These are phyloP conservation scores for Ectemnius continuus DNA, from an alignment of 2,888 invertebrate genomes.

Conservation along the genomic window DNA sequence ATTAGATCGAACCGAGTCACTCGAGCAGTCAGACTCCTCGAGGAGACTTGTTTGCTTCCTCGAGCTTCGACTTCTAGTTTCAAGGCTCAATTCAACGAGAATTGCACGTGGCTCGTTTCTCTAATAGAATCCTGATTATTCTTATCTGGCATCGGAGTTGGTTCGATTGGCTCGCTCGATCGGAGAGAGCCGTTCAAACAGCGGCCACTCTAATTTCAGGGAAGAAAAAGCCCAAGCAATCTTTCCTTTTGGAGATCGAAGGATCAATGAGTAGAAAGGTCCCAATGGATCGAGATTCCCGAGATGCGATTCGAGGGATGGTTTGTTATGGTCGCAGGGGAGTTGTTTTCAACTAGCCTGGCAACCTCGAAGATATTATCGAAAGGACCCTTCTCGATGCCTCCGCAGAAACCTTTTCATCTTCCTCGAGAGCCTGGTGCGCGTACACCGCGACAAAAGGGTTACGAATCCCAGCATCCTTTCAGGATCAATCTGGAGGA, in stretches of 20 bases:
- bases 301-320: slow-evolving; percentile 35
- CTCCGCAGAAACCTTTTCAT: slow-evolving; percentile 48
- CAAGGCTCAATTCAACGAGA: too few relatives aligned
- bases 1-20: too few relatives aligned
- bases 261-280: too few relatives aligned
- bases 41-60: too few relatives aligned
- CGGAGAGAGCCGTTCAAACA: slow-evolving; percentile 25
- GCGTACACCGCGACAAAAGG: slow-evolving; percentile 35
- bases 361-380: slow-evolving; percentile 46
- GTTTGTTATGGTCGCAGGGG: slow-evolving; percentile 23
- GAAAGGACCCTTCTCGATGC: background rate
- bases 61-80: too few relatives aligned
- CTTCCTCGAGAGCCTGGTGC: slow-evolving; percentile 41
- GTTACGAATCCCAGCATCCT: slow-evolving; percentile 33
- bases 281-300: too few relatives aligned
- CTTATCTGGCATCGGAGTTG: slow-evolving; percentile 15
- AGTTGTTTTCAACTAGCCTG: slow-evolving; percentile 57
- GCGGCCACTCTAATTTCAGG: slow-evolving; percentile 59
- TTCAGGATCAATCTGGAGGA: slow-evolving; percentile 31
- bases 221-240: slow-evolving; percentile 51
- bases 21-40: too few relatives aligned
- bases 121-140: too few relatives aligned
- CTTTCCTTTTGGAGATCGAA: background rate
- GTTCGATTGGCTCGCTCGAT: slow-evolving; percentile 7
- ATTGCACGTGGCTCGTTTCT: too few relatives aligned